Conservation (phyloP, 2,113 vertebrate species). For the Passer domesticus region DNA sequence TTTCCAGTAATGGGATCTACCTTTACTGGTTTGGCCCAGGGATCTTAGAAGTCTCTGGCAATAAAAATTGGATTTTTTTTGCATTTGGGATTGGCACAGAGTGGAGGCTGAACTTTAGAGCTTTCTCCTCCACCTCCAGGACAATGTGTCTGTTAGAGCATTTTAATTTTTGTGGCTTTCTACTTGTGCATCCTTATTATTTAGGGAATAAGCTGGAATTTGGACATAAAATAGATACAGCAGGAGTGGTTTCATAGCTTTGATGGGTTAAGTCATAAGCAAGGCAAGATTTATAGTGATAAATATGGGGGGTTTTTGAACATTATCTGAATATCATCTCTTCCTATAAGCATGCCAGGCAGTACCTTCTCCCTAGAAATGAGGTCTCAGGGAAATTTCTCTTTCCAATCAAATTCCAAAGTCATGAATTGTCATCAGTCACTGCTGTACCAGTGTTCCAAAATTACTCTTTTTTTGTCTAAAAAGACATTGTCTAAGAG, state of each 20-base stretch:
- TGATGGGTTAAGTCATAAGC: not conserved
- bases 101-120: not conserved
- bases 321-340: not conserved
- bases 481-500: not conserved
- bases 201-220: not conserved
- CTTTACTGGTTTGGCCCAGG: not conserved
- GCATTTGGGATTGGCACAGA: not conserved
- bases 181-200: not conserved
- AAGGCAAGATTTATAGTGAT: not conserved
- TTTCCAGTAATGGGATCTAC: not conserved
- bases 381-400: not conserved
- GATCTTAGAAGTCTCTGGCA: not conserved
- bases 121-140: not conserved
- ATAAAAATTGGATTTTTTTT: not conserved
- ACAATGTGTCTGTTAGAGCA: not conserved
- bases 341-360: not conserved
- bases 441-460: not conserved
- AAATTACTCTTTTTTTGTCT: not conserved
- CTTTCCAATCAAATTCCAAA: not conserved
- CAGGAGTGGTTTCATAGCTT: not conserved
- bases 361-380: not conserved
- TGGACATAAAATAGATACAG: not conserved
- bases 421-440: not conserved
- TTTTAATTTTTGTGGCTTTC: not conserved
- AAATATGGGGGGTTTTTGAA: not conserved